Conservation (phyloP, 1,140 invertebrate genomes). For the Drosophila pruinosa region DNA sequence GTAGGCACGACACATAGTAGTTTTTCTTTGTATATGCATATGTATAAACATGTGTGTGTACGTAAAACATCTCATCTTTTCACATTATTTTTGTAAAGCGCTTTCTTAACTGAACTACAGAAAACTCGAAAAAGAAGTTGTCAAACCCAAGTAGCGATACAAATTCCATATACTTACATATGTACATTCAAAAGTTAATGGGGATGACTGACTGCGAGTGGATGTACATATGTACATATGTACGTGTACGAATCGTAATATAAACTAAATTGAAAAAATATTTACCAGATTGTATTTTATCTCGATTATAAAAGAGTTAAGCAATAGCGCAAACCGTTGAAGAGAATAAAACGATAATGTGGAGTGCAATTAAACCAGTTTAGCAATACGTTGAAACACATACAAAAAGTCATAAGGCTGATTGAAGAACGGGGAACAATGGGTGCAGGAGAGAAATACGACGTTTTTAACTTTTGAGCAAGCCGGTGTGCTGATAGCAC, state of each 20-base stretch:
- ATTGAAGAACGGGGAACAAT: background rate
- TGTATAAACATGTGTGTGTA: background rate
- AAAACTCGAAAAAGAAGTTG: conserved; percentile 1
- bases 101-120: background rate
- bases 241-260: conserved; percentile 10
- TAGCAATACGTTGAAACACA: conserved; percentile 34
- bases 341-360: conserved; percentile 26
- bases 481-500: conserved; percentile 47
- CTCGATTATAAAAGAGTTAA: conserved; percentile 14
- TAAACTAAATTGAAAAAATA: conserved; percentile 3
- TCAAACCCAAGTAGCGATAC: conserved; percentile 12
- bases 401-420: background rate
- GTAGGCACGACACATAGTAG: background rate
- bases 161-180: background rate
- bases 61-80: background rate
- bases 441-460: conserved; percentile 27
- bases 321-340: conserved; percentile 19
- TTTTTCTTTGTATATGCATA: background rate
- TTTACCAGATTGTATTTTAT: conserved; percentile 26
- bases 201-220: background rate
- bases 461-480: conserved; percentile 72
- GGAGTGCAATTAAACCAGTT: conserved; percentile 75
- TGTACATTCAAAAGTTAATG: too few relatives aligned
- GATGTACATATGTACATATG: background rate
- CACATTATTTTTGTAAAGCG: background rate